These are phyloP conservation scores for Pyrgilauda ruficollis DNA, from an alignment of 2,113 vertebrate species.

Conservation along the genomic window DNA sequence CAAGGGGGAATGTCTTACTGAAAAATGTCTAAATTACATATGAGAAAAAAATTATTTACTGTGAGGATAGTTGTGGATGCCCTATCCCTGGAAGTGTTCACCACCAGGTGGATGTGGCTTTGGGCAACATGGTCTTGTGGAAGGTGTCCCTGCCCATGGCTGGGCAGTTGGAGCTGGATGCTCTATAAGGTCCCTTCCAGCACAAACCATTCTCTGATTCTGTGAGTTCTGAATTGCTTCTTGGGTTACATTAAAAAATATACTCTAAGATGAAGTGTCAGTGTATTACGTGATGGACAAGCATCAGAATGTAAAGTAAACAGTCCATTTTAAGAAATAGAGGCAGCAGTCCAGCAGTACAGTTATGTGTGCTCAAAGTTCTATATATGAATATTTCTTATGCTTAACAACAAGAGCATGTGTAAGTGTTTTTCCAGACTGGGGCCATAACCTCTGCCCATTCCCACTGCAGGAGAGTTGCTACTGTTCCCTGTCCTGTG, in stretches of 20 bases:
- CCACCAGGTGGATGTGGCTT: background rate
- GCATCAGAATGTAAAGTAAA: background rate
- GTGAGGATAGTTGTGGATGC: background rate
- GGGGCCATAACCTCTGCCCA: background rate
- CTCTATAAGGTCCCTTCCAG: background rate
- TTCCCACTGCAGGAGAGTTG: background rate
- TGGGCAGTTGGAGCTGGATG: background rate
- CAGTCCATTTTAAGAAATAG: background rate
- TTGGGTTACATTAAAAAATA: background rate
- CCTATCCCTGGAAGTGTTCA: background rate
- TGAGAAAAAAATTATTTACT: background rate
- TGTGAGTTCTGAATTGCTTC: background rate
- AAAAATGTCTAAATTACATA: background rate
- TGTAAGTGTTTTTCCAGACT: background rate
- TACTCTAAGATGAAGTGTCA: background rate
- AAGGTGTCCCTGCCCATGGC: background rate
- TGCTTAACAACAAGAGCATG: background rate
- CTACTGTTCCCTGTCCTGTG: background rate
- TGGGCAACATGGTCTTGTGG: background rate
- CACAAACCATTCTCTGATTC: background rate
- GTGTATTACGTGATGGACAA: background rate
- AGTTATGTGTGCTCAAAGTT: background rate
- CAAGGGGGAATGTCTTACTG: background rate
- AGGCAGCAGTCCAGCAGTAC: background rate
- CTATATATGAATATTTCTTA: background rate